Evolutionary conservation across 2,797 vertebrate species (phyloP).

Genomic region (Myotis myotis): DNA sequence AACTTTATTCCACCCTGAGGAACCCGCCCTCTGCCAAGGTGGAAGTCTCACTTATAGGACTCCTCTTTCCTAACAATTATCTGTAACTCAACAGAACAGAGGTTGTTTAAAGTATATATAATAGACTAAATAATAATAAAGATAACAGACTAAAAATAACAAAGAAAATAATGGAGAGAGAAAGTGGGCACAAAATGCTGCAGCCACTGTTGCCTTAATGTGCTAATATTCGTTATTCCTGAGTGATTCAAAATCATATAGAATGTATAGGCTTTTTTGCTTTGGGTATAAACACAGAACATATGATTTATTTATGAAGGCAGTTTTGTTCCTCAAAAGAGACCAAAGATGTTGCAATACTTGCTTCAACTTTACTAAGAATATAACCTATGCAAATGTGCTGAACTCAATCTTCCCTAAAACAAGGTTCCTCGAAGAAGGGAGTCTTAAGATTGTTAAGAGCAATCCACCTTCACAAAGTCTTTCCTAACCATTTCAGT

Average conservation of each 20-base stretch:
- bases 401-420: slow-evolving; percentile 13
- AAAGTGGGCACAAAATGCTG: neutral
- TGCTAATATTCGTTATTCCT: neutral
- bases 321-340: slow-evolving; percentile 27
- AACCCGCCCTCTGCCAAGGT: neutral
- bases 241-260: slow-evolving; percentile 14
- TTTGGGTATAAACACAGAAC: slow-evolving; percentile 38
- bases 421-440: slow-evolving; percentile 1
- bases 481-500: neutral
- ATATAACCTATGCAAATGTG: slow-evolving; percentile 27
- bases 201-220: neutral
- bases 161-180: neutral
- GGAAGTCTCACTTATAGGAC: neutral
- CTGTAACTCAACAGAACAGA: neutral
- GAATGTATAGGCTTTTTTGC: slow-evolving; percentile 23
- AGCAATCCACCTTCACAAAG: neutral
- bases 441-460: neutral
- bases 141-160: neutral
- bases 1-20: slow-evolving; percentile 25
- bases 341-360: slow-evolving; percentile 38
- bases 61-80: neutral
- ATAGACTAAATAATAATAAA: slow-evolving; percentile 29
- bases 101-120: neutral
- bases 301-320: slow-evolving; percentile 15
- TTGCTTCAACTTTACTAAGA: slow-evolving; percentile 53